A percentile compares a stretch with the other conserved stretches of the same genome.
Evolutionary conservation across 2,888 invertebrate species (phyloP).

Genomic region (Stramonita haemastoma): DNA sequence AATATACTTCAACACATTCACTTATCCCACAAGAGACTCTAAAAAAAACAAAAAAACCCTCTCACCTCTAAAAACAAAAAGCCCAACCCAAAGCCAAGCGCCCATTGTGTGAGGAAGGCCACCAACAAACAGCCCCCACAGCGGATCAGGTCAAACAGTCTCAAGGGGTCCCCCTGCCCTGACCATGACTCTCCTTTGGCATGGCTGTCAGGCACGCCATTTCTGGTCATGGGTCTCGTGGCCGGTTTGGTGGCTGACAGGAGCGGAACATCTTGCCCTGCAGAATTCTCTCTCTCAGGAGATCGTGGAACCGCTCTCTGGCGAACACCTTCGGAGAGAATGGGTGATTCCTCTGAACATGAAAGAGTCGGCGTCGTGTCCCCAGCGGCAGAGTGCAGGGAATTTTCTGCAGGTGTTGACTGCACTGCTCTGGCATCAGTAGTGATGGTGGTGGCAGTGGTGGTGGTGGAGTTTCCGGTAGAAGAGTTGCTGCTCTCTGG

Average conservation of each 20-base stretch:
- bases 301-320: background rate
- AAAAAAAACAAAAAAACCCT: background rate
- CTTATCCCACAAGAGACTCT: no score
- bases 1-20: no score
- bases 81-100: constrained; percentile 61
- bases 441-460: background rate
- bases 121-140: constrained; percentile 60
- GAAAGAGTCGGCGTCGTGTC: background rate
- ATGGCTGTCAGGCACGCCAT: background rate
- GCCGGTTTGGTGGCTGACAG: background rate
- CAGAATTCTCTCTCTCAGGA: background rate
- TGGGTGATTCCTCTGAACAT: background rate
- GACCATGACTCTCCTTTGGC: background rate
- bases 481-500: background rate
- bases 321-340: background rate
- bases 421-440: no score
- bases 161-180: background rate
- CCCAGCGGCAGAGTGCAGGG: background rate
- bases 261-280: background rate
- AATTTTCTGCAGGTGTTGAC: background rate
- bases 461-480: background rate
- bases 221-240: background rate
- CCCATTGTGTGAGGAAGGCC: constrained; percentile 62
- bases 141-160: constrained; percentile 58
- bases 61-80: constrained; percentile 65